Percentiles rank a stretch among this genome's conserved stretches.
These are phyloP conservation scores for Ctena decussata DNA, from an alignment of 2,888 invertebrate genomes.

Conservation along the genomic window DNA sequence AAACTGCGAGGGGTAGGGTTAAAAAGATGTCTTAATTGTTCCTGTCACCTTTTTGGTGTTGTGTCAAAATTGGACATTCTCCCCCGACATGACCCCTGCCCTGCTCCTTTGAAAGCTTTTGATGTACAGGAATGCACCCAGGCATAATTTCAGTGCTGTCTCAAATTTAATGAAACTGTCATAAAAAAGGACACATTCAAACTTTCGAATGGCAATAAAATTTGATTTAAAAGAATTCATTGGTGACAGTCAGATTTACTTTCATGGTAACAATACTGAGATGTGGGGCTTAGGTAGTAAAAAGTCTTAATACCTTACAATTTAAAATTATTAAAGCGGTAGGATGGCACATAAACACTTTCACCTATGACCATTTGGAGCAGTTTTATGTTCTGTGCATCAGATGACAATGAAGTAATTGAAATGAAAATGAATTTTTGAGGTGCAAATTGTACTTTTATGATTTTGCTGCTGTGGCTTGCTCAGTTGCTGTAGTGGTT, in stretches of 20 bases:
- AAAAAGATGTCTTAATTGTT: not conserved
- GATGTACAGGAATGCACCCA: slow-evolving; percentile 4
- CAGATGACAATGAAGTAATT: not conserved
- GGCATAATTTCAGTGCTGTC: not conserved
- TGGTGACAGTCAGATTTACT: not conserved
- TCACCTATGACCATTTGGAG: not conserved
- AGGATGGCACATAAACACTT: not conserved
- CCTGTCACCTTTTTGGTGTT: not conserved
- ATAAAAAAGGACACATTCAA: not conserved
- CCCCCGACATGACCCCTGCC: not conserved
- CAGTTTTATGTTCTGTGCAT: not conserved
- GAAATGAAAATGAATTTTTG: not conserved
- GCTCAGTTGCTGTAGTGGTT: not conserved
- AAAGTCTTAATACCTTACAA: not conserved
- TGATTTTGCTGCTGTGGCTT: not conserved
- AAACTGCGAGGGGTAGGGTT: not conserved
- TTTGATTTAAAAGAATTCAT: not conserved
- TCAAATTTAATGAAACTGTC: slow-evolving; percentile 12
- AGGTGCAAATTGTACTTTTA: slow-evolving; percentile 2
- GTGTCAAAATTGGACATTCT: not conserved
- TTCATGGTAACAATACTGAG: not conserved
- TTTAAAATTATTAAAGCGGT: not conserved
- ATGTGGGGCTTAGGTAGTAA: not conserved
- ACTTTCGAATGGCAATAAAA: not conserved
- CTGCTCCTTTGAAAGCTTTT: not conserved